Conservation (phyloP, 2,888 invertebrate species). For the Polydrusus pterygomalis region DNA sequence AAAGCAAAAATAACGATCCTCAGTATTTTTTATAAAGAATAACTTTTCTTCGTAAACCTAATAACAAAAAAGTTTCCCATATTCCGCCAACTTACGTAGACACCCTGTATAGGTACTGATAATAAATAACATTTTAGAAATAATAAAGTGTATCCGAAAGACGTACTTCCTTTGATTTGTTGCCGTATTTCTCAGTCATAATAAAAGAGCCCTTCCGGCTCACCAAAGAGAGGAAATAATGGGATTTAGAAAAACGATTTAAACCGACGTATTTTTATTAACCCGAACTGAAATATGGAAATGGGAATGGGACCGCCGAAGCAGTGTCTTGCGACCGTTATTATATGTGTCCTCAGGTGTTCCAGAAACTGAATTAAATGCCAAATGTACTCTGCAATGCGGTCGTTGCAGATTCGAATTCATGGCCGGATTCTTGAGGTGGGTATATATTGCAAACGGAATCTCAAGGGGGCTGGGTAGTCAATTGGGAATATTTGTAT, state of each 20-base stretch:
- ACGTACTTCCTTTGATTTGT: constrained; percentile 35
- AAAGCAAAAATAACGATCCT: too few relatives aligned
- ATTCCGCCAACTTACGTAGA: too few relatives aligned
- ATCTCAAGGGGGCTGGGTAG: constrained; percentile 33
- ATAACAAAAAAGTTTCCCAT: too few relatives aligned
- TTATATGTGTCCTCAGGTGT: constrained; percentile 56
- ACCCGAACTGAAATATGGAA: constrained; percentile 55
- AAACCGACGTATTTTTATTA: constrained; percentile 55
- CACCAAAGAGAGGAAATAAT: constrained; percentile 41
- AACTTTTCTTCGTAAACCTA: too few relatives aligned
- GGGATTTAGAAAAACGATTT: constrained; percentile 54
- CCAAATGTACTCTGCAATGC: constrained; percentile 57
- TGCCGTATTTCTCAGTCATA: constrained; percentile 32
- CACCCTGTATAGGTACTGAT: too few relatives aligned
- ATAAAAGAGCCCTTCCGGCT: constrained; percentile 32
- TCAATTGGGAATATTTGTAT: constrained; percentile 37
- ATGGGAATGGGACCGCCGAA: constrained; percentile 25
- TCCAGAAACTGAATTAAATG: constrained; percentile 55
- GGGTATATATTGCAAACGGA: constrained; percentile 39
- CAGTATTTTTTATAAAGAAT: too few relatives aligned
- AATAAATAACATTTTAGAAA: not conserved
- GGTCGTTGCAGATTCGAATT: constrained; percentile 54
- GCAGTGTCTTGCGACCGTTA: constrained; percentile 39
- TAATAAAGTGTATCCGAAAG: constrained; percentile 17
- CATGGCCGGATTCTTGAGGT: constrained; percentile 52